Base-by-base conservation (phyloP, 2,797 vertebrate species). In the Lacerta viridis region DNA sequence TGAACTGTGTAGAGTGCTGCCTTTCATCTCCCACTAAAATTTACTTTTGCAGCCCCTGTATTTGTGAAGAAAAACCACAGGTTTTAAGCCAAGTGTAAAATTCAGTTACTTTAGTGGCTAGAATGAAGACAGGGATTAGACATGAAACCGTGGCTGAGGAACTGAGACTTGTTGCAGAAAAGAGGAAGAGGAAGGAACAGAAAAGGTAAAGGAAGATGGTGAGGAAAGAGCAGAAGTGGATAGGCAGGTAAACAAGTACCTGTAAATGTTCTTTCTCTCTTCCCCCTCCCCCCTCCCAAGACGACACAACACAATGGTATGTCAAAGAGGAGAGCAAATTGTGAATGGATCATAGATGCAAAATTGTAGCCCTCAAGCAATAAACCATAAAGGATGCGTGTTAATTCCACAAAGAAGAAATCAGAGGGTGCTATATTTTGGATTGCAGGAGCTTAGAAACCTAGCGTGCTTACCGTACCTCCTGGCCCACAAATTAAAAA, bases 81-180 rank as follows among this genome's bases (percentile, higher is more conserved):
- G 39, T 88, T 77, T 83, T 82, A 84, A 83, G 43, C 10, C 74
- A 78, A 41, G 64, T 50, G 50, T 83, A 83, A 71, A 77, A 87
- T 20, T 81, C 86, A 81, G 10, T 87, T 91, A 88, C 36, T 13
- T 64, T 18, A 59, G 86, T 66, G 79, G 55, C 43, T 78, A 88
- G 76, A 84, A 72, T 46, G 80, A 87, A 86, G 81, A 72, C 76
- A 78, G 81, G 50, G 29, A 78, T 86, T 64, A 78, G 64, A 79
- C 68, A 9, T 55, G 33, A 84, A 33, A 74, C 59, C 43, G 25
- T 18, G 0, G 0, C 33, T 88, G 81, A 77, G 80, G 3, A 82
- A 43, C 43, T 86, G 68, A 66, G 41, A 64, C 4, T 80, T 86
- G 74, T 36, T 64, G 74, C 29, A 50, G 68, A 74, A 72, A 72